These are phyloP conservation scores for Caenorhabditis afra DNA, from an alignment of 2,888 invertebrate species.

Conservation along the genomic window DNA sequence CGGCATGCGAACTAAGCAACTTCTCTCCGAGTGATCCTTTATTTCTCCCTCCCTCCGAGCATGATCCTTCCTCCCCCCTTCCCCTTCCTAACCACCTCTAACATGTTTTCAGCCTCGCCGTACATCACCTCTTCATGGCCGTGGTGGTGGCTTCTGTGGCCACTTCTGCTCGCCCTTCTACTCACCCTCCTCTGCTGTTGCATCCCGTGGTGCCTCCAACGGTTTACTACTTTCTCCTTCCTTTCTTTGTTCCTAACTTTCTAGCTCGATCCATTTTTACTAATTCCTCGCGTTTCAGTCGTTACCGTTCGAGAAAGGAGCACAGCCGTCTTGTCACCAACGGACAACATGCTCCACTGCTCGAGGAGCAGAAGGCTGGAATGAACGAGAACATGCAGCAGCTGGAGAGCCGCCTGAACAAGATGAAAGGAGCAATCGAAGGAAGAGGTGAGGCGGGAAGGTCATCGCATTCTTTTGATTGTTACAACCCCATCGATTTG, in stretches of 20 bases:
- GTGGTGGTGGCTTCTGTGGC: slow-evolving; percentile 81
- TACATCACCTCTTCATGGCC: slow-evolving; percentile 79
- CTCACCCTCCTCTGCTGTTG: slow-evolving; percentile 79
- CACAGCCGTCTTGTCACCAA: slow-evolving; percentile 67
- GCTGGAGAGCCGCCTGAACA: slow-evolving; percentile 71
- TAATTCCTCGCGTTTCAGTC: slow-evolving; percentile 58
- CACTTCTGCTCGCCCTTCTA: slow-evolving; percentile 78
- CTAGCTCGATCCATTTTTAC: background rate
- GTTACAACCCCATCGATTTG: background rate
- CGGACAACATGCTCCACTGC: slow-evolving; percentile 76
- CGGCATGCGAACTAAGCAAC: slow-evolving; percentile 11
- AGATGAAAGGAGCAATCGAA: slow-evolving; percentile 68
- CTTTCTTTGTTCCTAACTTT: slow-evolving; percentile 10
- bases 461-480: no score
- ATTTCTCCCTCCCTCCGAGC: background rate
- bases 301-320: slow-evolving; percentile 69
- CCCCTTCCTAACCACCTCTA: slow-evolving; percentile 15
- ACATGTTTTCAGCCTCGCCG: slow-evolving; percentile 74
- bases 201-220: slow-evolving; percentile 78
- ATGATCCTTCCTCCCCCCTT: slow-evolving; percentile 2
- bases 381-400: slow-evolving; percentile 70
- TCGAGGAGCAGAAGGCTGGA: slow-evolving; percentile 68
- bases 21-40: background rate
- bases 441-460: slow-evolving; percentile 54
- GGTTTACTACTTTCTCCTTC: slow-evolving; percentile 66